Evolutionary conservation across 2,888 invertebrate species (phyloP).

Genomic region (Archips xylosteana): DNA sequence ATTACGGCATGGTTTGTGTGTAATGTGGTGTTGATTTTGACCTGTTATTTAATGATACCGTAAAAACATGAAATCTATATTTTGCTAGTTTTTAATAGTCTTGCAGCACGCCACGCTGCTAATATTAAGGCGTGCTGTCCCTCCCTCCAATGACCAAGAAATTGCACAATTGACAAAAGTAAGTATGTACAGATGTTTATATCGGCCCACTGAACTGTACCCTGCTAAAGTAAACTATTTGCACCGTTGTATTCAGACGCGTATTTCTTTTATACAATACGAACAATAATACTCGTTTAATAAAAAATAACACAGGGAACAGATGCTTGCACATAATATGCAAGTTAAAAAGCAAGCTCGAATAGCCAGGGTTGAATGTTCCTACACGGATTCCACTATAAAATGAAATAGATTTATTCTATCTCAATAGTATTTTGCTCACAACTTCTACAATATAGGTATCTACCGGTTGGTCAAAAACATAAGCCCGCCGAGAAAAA

Average conservation of each 20-base stretch:
- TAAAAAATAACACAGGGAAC: background rate
- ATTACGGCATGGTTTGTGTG: too few species aligned
- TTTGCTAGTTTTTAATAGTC: too few species aligned
- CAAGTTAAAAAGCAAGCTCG: background rate
- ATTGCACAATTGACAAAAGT: constrained; percentile 4
- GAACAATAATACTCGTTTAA: background rate
- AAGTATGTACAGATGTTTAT: constrained; percentile 13
- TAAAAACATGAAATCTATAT: too few species aligned
- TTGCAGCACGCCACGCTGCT: too few species aligned
- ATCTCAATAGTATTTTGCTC: too few species aligned
- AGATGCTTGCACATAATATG: background rate
- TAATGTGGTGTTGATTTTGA: too few species aligned
- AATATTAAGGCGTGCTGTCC: background rate
- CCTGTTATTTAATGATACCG: too few species aligned
- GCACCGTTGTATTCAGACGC: constrained; percentile 15
- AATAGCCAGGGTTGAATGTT: background rate
- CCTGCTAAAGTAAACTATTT: constrained; percentile 19
- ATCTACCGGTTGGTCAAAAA: too few species aligned
- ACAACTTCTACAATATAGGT: too few species aligned
- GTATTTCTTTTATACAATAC: background rate
- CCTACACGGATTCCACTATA: background rate
- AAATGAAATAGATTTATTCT: background rate
- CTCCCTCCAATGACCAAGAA: constrained; percentile 4
- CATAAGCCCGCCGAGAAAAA: too few species aligned
- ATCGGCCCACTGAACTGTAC: background rate